phyloP scores from a whole-genome alignment of 2,888 invertebrate genomes.

The Lymantria monacha region DNA sequence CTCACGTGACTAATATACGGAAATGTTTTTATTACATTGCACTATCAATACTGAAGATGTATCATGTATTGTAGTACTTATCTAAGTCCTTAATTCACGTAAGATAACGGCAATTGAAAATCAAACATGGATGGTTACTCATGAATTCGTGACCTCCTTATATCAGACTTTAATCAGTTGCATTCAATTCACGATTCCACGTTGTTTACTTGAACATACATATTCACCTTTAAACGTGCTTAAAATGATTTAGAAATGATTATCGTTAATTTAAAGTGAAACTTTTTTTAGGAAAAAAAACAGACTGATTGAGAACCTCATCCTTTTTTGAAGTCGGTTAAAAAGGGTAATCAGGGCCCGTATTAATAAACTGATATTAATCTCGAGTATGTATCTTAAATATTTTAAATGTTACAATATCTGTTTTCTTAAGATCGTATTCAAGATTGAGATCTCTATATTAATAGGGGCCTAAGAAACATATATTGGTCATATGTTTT shows the following conservation, averaged over 20 bases:
- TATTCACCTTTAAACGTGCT: slow-evolving; percentile 23
- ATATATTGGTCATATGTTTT: no score
- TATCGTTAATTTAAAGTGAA: slow-evolving; percentile 7
- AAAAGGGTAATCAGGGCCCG: no score
- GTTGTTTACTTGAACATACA: slow-evolving; percentile 28
- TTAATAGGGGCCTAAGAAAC: no score
- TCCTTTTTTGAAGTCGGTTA: no score
- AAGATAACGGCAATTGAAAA: slow-evolving; percentile 64
- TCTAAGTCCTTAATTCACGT: slow-evolving; percentile 69
- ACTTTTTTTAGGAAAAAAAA: not conserved
- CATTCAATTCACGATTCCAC: slow-evolving; percentile 43
- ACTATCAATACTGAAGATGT: slow-evolving; percentile 61
- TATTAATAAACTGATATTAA: no score
- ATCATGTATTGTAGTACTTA: slow-evolving; percentile 48
- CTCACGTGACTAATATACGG: slow-evolving; percentile 62
- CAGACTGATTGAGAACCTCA: no score
- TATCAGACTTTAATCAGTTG: slow-evolving; percentile 54
- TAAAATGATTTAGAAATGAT: slow-evolving; percentile 13
- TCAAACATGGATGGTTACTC: slow-evolving; percentile 60
- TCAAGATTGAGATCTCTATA: no score
- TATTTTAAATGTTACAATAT: no score
- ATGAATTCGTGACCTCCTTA: slow-evolving; percentile 61
- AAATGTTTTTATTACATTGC: slow-evolving; percentile 68
- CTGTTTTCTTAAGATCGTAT: no score
- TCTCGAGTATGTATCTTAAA: no score